These are phyloP conservation scores for Elephas maximus DNA, from an alignment of 2,113 vertebrate genomes.

Conservation along the genomic window DNA sequence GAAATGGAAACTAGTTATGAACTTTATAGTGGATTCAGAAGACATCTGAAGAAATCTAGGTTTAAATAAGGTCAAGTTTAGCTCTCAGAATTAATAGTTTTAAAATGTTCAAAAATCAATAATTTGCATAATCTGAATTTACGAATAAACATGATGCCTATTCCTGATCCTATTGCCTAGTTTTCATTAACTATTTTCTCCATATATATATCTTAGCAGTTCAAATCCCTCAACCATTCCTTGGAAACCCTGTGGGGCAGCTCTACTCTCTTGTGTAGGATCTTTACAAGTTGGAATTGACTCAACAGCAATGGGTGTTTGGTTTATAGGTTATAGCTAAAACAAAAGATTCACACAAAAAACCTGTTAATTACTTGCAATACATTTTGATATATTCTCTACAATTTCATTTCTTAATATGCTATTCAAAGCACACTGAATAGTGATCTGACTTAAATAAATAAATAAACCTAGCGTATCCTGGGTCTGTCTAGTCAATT, in stretches of 20 bases:
- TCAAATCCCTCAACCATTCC: too few species aligned
- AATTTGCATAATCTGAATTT: background rate
- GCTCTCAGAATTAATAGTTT: slow-evolving; percentile 4
- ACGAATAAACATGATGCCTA: background rate
- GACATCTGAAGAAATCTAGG: background rate
- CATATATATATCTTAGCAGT: too few species aligned
- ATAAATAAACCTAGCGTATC: background rate
- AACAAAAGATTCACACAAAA: slow-evolving; percentile 44
- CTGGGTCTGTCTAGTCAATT: too few species aligned
- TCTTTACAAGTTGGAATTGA: too few species aligned
- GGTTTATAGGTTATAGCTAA: background rate
- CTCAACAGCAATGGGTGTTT: too few species aligned
- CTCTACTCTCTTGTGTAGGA: too few species aligned
- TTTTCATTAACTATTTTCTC: slow-evolving; percentile 3
- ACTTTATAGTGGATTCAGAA: slow-evolving; percentile 22
- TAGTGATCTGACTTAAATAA: background rate
- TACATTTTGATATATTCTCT: slow-evolving; percentile 25
- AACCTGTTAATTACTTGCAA: background rate
- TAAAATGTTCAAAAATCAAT: background rate
- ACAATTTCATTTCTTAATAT: slow-evolving; percentile 60
- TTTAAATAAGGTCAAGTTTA: slow-evolving; percentile 2
- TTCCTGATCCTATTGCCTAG: background rate
- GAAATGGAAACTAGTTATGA: slow-evolving; percentile 10
- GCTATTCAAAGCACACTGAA: background rate
- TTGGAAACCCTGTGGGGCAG: too few species aligned